Evolutionary conservation across 2,113 vertebrate species (phyloP).

Genomic region (Sciurus niger): DNA sequence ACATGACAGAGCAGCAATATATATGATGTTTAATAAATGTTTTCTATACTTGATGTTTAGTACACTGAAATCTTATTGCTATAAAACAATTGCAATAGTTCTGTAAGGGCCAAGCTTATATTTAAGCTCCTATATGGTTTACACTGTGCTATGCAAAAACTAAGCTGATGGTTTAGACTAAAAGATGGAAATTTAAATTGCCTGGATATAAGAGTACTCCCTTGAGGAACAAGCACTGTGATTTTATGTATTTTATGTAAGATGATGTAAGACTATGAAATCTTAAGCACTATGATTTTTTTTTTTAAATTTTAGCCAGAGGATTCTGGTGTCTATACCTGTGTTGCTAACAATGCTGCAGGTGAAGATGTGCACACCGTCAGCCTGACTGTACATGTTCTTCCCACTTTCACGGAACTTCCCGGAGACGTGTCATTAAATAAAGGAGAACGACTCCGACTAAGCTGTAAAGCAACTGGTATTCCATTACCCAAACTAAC

Average conservation of each 20-base stretch:
- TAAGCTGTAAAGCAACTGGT: constrained; percentile 93
- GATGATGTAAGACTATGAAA: background rate
- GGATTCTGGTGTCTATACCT: constrained; percentile 95
- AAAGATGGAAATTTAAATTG: constrained; percentile 32
- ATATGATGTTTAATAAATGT: background rate
- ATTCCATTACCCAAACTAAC: constrained; percentile 93
- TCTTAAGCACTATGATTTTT: background rate
- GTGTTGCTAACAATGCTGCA: constrained; percentile 92
- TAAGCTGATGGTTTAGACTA: background rate
- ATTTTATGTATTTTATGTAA: background rate
- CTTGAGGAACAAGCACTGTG: background rate
- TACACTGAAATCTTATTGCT: background rate
- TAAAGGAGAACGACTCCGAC: constrained; percentile 94
- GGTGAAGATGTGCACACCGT: constrained; percentile 92
- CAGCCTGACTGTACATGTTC: constrained; percentile 91
- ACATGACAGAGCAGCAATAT: background rate
- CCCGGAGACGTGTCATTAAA: constrained; percentile 94
- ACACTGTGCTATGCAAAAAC: background rate
- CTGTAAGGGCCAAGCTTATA: background rate
- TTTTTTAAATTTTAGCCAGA: constrained; percentile 87
- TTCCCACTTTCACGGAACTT: constrained; percentile 94
- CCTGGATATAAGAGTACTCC: background rate
- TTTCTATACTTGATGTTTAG: no score
- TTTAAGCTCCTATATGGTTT: constrained; percentile 6
- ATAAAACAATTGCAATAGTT: background rate